Evolutionary conservation across 2,113 vertebrate genomes (phyloP).

Genomic region (Verasper variegatus): DNA sequence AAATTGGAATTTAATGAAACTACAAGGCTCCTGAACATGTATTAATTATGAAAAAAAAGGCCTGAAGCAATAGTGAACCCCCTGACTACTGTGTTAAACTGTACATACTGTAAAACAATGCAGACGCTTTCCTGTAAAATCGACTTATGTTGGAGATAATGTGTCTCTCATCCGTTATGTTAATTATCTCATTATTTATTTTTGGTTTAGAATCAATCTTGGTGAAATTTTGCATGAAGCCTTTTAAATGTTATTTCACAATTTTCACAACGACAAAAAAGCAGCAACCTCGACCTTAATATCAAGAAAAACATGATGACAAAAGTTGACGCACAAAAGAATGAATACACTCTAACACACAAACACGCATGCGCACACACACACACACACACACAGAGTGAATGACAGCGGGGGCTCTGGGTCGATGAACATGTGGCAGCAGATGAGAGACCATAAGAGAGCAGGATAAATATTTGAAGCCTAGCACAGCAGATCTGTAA

Average conservation of each 20-base stretch:
- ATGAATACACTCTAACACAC: background rate
- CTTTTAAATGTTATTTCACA: no score
- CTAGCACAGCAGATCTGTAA: conserved; percentile 59
- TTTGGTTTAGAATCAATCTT: conserved; percentile 1
- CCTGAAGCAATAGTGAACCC: background rate
- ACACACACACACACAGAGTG: conserved; percentile 20
- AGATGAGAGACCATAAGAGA: conserved; percentile 63
- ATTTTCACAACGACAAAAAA: background rate
- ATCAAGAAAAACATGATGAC: background rate
- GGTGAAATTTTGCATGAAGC: background rate
- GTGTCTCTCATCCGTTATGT: background rate
- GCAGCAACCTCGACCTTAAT: background rate
- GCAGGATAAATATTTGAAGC: conserved; percentile 71
- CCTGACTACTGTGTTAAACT: background rate
- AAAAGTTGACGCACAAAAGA: background rate
- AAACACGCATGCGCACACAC: background rate
- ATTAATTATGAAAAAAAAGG: conserved; percentile 19
- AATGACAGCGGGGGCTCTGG: conserved; percentile 46
- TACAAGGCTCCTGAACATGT: background rate
- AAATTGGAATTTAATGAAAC: conserved; percentile 11
- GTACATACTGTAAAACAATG: conserved; percentile 18
- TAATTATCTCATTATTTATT: background rate
- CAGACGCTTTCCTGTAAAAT: conserved; percentile 3
- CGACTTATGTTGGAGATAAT: background rate
- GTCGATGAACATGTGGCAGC: conserved; percentile 70